These are phyloP conservation scores for Girardinichthys multiradiatus DNA, from an alignment of 2,113 vertebrate genomes.

Conservation along the genomic window DNA sequence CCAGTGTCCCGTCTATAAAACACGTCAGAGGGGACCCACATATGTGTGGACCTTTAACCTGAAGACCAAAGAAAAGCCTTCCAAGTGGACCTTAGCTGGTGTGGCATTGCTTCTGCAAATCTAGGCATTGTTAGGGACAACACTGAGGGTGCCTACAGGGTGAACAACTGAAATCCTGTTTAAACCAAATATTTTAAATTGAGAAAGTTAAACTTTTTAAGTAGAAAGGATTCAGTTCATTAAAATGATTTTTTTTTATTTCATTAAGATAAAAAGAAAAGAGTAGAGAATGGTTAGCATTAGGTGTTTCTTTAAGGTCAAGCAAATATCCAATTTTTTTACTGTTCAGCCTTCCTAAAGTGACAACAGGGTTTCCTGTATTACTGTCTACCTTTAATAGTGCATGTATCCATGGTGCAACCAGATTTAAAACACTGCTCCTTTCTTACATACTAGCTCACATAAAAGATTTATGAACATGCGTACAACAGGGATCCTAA, in stretches of 20 bases:
- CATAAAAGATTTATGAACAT: too few species aligned
- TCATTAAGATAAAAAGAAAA: not conserved
- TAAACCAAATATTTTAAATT: not conserved
- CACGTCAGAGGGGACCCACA: slow-evolving; percentile 89
- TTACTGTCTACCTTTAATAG: too few species aligned
- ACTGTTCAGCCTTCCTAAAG: too few species aligned
- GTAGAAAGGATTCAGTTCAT: not conserved
- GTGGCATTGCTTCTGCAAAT: slow-evolving; percentile 91
- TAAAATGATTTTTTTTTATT: not conserved
- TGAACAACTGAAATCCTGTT: not conserved
- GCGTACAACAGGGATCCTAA: too few species aligned
- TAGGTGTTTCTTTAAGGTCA: too few species aligned
- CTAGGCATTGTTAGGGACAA: slow-evolving; percentile 48
- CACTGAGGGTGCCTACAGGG: slow-evolving; percentile 11
- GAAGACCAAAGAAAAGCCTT: slow-evolving; percentile 89
- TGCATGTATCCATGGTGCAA: too few species aligned
- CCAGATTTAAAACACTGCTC: too few species aligned
- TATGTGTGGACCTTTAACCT: slow-evolving; percentile 95
- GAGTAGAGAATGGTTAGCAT: not conserved
- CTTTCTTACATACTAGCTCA: too few species aligned
- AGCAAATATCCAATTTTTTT: too few species aligned
- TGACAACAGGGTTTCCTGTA: too few species aligned
- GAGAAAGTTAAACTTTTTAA: not conserved
- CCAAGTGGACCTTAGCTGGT: slow-evolving; percentile 93
- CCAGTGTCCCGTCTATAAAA: slow-evolving; percentile 92